Evolutionary conservation across 2,888 invertebrate genomes (phyloP), one percentile per base, ranked within the genome.

Genomic region (Drosophila mettleri): DNA sequence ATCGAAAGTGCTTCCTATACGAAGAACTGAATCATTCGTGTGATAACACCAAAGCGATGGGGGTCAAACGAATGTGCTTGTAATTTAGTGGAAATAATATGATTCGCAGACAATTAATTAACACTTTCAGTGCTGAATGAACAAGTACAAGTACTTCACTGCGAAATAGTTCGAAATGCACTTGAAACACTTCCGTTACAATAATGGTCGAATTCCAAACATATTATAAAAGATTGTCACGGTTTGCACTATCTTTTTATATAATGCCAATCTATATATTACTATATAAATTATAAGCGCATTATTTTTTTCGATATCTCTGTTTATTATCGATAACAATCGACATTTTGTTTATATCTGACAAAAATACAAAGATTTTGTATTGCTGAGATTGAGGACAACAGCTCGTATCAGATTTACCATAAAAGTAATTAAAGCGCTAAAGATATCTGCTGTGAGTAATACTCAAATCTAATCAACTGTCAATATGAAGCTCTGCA

Each of bases 1-100:
- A 31, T 22, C 38, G 34, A 9, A 70, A 55, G 66, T 71, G 46
- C 34, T 71, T 43, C 43, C 43, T 43, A 57, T 48, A 39, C 18
- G 48, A 45, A 57, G 24, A 61, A 46, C 36, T 73, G 57, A 68
- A 24, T 72, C 51, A 52, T 36, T n/a, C 12, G 14, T 8, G 1
- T n/a, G 33, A 33, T 22, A 48, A 48, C 20, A 9, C 14, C 0
- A 1, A 2, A 8, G 9, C n/a, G 4, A 2, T 2, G 31, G 20
- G 48, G 18, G 7, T 16, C 3, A 8, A 1, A n/a, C 9, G 14
- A 6, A 33, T 29, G 38, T 38, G 4, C n/a, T n/a, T n/a, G n/a
- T n/a, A n/a, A n/a, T 0, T 48, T 29, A 7, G 10, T 16, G 5
- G 1, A 12, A 46, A 5, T 12, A 29, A 27, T 12, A 46, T 12